Evolutionary conservation across 2,797 vertebrate genomes (phyloP).

Genomic region (Nyctibius grandis): DNA sequence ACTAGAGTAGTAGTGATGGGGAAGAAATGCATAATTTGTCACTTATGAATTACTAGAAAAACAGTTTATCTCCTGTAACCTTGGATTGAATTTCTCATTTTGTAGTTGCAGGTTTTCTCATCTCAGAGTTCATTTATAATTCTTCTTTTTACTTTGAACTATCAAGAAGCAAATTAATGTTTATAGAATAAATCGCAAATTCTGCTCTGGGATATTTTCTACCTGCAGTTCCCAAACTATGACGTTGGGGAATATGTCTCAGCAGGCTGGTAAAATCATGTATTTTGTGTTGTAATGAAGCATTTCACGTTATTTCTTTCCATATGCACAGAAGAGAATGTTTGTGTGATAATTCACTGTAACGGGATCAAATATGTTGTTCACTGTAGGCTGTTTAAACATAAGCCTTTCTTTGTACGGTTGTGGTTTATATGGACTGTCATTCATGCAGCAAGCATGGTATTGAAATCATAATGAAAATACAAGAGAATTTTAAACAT

Average conservation of each 20-base stretch:
- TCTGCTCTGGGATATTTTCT: conserved; percentile 11
- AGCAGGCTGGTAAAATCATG: background rate
- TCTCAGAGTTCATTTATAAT: background rate
- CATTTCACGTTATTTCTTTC: background rate
- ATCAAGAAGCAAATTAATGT: conserved; percentile 8
- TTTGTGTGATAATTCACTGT: background rate
- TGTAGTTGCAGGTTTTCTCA: background rate
- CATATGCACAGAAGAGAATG: background rate
- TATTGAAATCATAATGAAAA: background rate
- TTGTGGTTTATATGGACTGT: background rate
- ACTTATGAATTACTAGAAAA: background rate
- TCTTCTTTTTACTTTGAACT: conserved; percentile 1
- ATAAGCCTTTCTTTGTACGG: background rate
- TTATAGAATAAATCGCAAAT: background rate
- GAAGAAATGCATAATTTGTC: background rate
- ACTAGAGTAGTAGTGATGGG: background rate
- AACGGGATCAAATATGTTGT: background rate
- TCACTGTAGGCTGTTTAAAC: background rate
- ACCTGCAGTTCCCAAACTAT: background rate
- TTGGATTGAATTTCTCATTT: background rate
- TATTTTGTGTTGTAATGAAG: background rate
- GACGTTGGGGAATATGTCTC: background rate
- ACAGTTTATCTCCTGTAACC: background rate
- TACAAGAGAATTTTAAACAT: background rate
- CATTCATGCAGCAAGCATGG: background rate